Evolutionary conservation across 2,888 invertebrate genomes (phyloP).

Genomic region (Cynaeus angustus): DNA sequence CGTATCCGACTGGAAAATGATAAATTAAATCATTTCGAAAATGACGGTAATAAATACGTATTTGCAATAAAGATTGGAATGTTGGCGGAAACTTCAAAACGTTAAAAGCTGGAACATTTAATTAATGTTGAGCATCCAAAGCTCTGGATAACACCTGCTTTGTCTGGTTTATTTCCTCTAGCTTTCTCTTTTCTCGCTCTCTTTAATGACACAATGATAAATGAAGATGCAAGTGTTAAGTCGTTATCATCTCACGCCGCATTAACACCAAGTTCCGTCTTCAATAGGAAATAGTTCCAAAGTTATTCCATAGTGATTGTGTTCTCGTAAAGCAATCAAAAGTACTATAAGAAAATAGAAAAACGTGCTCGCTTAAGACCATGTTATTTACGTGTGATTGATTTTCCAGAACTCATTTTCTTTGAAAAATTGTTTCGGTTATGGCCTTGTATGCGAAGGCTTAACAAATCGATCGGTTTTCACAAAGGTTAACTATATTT

Average conservation of each 20-base stretch:
- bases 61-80: neutral
- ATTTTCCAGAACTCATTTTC: constrained; percentile 48
- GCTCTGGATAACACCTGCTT: constrained; percentile 24
- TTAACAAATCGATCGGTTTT: constrained; percentile 41
- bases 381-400: constrained; percentile 49
- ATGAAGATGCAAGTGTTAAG: constrained; percentile 30
- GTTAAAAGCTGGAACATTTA: constrained; percentile 19
- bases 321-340: constrained; percentile 32
- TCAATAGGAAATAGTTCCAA: neutral
- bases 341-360: constrained; percentile 40
- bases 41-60: constrained; percentile 16
- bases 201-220: constrained; percentile 31
- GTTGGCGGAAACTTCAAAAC: constrained; percentile 15
- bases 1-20: neutral
- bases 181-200: neutral
- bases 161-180: constrained; percentile 4
- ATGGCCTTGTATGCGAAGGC: constrained; percentile 42
- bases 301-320: constrained; percentile 4
- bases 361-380: constrained; percentile 44
- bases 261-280: constrained; percentile 1
- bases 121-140: constrained; percentile 21
- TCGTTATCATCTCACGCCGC: constrained; percentile 8
- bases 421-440: constrained; percentile 49
- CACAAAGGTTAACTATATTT: constrained; percentile 42
- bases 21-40: constrained; percentile 25